phyloP scores from a whole-genome alignment of 2,797 vertebrate genomes.

The Scolopax bukidnonensis region DNA sequence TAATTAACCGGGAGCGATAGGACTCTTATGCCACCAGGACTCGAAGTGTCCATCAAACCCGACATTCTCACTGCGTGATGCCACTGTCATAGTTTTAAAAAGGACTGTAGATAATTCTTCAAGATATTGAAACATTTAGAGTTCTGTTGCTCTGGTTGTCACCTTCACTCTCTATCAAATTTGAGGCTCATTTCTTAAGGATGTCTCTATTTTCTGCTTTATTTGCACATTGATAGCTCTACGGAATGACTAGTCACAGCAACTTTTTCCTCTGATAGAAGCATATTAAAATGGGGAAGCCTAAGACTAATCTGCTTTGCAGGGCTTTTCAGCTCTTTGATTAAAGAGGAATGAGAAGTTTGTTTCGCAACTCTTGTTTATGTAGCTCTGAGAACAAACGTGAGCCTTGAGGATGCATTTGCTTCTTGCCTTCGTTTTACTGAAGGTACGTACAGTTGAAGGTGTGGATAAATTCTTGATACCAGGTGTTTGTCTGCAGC shows the following conservation, averaged over 20 bases:
- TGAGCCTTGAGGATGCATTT: not conserved
- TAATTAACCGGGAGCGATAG: conserved; percentile 9
- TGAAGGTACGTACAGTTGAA: not conserved
- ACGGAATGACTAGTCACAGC: conserved; percentile 55
- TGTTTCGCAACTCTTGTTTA: not conserved
- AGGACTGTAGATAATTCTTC: conserved; percentile 56
- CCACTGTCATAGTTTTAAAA: conserved; percentile 19
- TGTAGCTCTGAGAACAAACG: not conserved
- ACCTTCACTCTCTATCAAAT: conserved; percentile 73
- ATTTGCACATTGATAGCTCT: conserved; percentile 73
- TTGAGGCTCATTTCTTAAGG: conserved; percentile 73
- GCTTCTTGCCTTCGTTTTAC: not conserved
- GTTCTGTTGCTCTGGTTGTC: conserved; percentile 74
- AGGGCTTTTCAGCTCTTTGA: not conserved
- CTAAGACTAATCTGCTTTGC: conserved; percentile 28
- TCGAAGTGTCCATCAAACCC: conserved; percentile 16
- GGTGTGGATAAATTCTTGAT: not conserved
- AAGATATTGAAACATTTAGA: conserved; percentile 55
- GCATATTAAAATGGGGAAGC: conserved; percentile 29
- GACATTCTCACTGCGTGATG: conserved; percentile 29
- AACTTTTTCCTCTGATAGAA: conserved; percentile 1
- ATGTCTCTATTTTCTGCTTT: conserved; percentile 82
- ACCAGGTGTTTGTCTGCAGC: not conserved
- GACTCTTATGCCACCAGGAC: not conserved
- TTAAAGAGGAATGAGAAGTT: conserved; percentile 2